phyloP scores from a whole-genome alignment of 2,888 invertebrate species.

The Chrysolina americana region DNA sequence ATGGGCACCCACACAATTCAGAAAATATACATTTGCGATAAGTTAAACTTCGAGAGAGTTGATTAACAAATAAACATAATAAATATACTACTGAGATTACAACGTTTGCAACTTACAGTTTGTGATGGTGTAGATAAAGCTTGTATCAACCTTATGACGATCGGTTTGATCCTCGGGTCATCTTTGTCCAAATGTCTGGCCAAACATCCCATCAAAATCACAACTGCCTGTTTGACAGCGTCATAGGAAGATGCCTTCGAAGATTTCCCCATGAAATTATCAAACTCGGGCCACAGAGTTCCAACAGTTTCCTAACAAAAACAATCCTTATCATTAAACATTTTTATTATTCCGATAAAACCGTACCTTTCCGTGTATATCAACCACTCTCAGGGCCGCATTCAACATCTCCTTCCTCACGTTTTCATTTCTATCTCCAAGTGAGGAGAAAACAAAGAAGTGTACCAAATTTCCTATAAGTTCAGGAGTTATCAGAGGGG shows the following conservation, averaged over 20 bases:
- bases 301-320: slow-evolving; percentile 75
- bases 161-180: slow-evolving; percentile 93
- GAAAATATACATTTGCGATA: too few relatives aligned
- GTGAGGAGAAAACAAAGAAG: slow-evolving; percentile 88
- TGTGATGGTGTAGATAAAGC: slow-evolving; percentile 97
- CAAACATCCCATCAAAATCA: slow-evolving; percentile 96
- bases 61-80: too few relatives aligned
- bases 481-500: slow-evolving; percentile 79
- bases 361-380: slow-evolving; percentile 89
- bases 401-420: slow-evolving; percentile 93
- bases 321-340: background rate
- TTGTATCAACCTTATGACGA: slow-evolving; percentile 89
- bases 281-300: slow-evolving; percentile 91
- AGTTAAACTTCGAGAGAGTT: too few relatives aligned
- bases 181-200: slow-evolving; percentile 95
- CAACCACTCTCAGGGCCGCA: slow-evolving; percentile 93
- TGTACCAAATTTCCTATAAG: slow-evolving; percentile 81
- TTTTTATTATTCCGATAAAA: background rate
- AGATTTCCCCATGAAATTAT: slow-evolving; percentile 92
- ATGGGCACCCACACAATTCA: too few relatives aligned
- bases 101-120: slow-evolving; percentile 71
- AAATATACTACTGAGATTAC: too few relatives aligned
- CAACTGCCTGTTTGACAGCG: slow-evolving; percentile 94
- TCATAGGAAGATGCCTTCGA: slow-evolving; percentile 93
- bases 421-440: slow-evolving; percentile 87